A percentile compares a stretch with the other conserved stretches of the same genome.
Conservation (phyloP, 2,797 vertebrate species). For the Sciurus vulgaris region DNA sequence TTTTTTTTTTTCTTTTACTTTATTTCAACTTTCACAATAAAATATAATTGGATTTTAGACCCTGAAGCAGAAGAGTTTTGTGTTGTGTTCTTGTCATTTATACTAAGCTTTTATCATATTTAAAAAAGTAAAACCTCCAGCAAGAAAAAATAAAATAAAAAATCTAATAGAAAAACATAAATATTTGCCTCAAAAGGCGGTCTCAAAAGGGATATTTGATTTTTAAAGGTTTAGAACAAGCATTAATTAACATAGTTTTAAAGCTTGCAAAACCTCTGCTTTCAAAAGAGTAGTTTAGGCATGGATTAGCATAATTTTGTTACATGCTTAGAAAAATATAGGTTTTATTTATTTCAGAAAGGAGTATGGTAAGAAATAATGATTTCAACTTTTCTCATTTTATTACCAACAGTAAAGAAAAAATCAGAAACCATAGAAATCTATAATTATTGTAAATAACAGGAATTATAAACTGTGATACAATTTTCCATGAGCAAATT, state of each 20-base stretch:
- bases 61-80: conserved; percentile 66
- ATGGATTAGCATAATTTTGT: not conserved
- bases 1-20: conserved; percentile 42
- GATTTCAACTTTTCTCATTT: not conserved
- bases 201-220: not conserved
- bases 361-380: not conserved
- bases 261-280: not conserved
- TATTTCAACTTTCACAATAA: conserved; percentile 73
- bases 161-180: not conserved
- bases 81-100: conserved; percentile 69
- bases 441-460: not conserved
- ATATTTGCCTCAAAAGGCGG: conserved; percentile 37
- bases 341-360: conserved; percentile 5
- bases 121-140: conserved; percentile 66
- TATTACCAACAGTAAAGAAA: conserved; percentile 16
- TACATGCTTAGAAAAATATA: not conserved
- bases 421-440: not conserved
- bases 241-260: conserved; percentile 46
- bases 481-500: not conserved
- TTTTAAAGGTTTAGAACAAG: conserved; percentile 35
- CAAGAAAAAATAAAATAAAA: not conserved
- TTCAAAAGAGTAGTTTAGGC: not conserved
- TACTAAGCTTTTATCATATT: conserved; percentile 73
- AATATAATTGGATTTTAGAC: conserved; percentile 81
- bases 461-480: not conserved